A percentile compares a stretch with the other conserved stretches of the same genome.
These are phyloP conservation scores for Nycticryphes semicollaris DNA, from an alignment of 2,113 vertebrate species.

Conservation along the genomic window DNA sequence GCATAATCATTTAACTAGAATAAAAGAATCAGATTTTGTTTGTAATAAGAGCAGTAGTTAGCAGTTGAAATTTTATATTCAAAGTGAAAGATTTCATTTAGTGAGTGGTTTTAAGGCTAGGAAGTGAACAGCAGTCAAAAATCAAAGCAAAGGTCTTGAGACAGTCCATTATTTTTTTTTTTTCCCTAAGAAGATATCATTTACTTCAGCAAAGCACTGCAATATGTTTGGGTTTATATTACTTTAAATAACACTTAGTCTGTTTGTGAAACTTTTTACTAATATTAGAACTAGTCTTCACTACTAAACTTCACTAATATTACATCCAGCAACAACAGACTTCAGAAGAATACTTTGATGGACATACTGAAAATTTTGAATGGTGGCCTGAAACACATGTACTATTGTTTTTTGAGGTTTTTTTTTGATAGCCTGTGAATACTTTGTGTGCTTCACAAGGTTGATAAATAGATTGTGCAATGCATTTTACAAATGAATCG, in stretches of 20 bases:
- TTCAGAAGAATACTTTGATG: background rate
- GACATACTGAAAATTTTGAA: background rate
- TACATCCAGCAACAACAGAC: background rate
- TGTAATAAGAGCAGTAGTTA: background rate
- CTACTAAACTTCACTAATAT: background rate
- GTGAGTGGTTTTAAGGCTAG: background rate
- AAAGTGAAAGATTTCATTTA: background rate
- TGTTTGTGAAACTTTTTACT: background rate
- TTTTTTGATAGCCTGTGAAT: background rate
- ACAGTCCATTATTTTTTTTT: background rate
- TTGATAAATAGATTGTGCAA: background rate
- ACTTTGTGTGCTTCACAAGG: background rate
- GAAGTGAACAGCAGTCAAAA: background rate
- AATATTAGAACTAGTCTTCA: background rate
- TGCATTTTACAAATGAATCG: background rate
- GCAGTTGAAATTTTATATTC: background rate
- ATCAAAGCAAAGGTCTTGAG: background rate
- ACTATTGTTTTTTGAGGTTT: background rate
- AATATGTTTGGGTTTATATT: background rate
- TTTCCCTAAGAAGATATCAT: background rate
- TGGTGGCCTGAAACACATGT: background rate
- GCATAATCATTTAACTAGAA: background rate
- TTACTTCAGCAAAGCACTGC: background rate
- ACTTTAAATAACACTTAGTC: background rate
- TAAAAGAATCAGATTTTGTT: background rate